These are phyloP conservation scores for Cisticola juncidis DNA, from an alignment of 2,113 vertebrate species.

Conservation along the genomic window DNA sequence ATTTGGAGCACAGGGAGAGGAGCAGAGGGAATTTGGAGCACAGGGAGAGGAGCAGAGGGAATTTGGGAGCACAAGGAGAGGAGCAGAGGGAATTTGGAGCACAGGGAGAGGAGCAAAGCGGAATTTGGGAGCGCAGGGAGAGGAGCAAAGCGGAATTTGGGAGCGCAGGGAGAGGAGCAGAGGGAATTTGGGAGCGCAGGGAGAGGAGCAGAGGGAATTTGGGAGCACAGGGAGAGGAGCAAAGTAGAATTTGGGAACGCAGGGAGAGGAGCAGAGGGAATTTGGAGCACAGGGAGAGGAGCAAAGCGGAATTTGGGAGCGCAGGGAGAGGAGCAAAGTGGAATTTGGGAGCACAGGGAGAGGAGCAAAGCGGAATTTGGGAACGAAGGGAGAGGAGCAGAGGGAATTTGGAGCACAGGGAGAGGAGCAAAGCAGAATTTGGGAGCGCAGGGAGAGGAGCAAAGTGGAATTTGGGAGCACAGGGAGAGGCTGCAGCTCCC, in stretches of 20 bases:
- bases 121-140: background rate
- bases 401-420: rapidly evolving
- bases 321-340: rapidly evolving
- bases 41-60: rapidly evolving
- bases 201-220: background rate
- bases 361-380: background rate
- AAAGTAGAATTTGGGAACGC: rapidly evolving
- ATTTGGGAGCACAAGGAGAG: background rate
- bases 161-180: rapidly evolving
- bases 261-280: background rate
- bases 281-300: background rate
- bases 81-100: rapidly evolving
- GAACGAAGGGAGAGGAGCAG: rapidly evolving
- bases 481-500: background rate
- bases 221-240: background rate
- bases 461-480: too few relatives aligned
- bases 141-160: background rate
- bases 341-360: background rate
- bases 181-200: rapidly evolving
- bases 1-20: background rate
- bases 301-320: rapidly evolving
- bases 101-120: rapidly evolving
- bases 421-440: background rate
- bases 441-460: rapidly evolving
- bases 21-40: rapidly evolving